phyloP scores from a whole-genome alignment of 2,113 vertebrate genomes.

The Promerops cafer region DNA sequence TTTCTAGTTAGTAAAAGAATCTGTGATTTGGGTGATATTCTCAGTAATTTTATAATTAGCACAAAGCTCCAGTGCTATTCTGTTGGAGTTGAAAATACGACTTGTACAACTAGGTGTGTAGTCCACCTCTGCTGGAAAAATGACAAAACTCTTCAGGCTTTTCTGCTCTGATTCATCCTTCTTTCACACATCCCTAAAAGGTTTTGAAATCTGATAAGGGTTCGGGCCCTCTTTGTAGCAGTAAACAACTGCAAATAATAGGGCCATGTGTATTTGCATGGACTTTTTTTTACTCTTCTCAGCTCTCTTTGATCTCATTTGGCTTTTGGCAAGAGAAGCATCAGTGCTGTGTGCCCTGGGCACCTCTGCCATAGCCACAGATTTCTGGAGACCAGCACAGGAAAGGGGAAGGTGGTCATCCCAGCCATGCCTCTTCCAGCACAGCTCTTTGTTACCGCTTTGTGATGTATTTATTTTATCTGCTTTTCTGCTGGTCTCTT shows the following conservation, averaged over 20 bases:
- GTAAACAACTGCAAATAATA: background rate
- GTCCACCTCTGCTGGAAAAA: background rate
- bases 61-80: background rate
- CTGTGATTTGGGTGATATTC: background rate
- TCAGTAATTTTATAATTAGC: background rate
- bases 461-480: background rate
- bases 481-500: background rate
- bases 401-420: background rate
- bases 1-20: background rate
- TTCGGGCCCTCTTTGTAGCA: background rate
- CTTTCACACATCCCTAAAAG: background rate
- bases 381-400: fast-evolving
- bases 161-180: background rate
- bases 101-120: no score
- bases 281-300: background rate
- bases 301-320: background rate
- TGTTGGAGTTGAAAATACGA: background rate
- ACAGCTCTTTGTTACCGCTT: background rate
- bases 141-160: background rate
- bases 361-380: fast-evolving
- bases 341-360: background rate
- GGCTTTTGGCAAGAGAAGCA: background rate
- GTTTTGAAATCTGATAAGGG: background rate
- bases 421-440: background rate
- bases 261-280: background rate